phyloP scores from a whole-genome alignment of 2,797 vertebrate genomes.

The Eidolon dupreanum region DNA sequence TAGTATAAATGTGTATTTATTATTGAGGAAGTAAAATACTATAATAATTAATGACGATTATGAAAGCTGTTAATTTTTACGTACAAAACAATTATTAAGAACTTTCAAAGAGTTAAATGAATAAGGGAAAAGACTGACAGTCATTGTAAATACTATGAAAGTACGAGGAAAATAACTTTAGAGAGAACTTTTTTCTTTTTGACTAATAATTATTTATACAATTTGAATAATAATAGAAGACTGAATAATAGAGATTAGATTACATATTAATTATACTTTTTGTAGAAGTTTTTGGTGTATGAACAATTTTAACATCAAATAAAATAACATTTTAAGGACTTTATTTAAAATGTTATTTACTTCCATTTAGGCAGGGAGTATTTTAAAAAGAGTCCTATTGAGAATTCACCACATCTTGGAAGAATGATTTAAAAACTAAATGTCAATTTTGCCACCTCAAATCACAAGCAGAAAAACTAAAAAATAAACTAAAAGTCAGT shows the following conservation, averaged over 20 bases:
- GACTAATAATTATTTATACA: constrained; percentile 48
- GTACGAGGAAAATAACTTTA: constrained; percentile 36
- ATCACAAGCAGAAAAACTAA: constrained; percentile 27
- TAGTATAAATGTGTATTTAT: constrained; percentile 38
- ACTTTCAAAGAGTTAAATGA: constrained; percentile 51
- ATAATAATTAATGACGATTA: constrained; percentile 37
- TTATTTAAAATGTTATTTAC: constrained; percentile 37
- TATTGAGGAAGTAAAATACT: constrained; percentile 43
- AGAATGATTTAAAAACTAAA: background rate
- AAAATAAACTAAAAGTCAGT: background rate
- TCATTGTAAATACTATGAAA: constrained; percentile 58
- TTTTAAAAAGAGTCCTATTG: background rate
- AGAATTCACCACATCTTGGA: background rate
- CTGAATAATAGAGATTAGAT: constrained; percentile 49
- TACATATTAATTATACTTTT: constrained; percentile 43
- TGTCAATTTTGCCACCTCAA: constrained; percentile 18
- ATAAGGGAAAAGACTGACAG: constrained; percentile 33
- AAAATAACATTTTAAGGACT: constrained; percentile 27
- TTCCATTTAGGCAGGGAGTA: constrained; percentile 10
- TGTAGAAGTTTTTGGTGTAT: background rate
- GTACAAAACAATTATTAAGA: constrained; percentile 52
- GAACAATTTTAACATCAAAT: constrained; percentile 43
- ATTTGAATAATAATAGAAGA: constrained; percentile 55
- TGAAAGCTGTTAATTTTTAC: constrained; percentile 55
- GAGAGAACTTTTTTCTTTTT: constrained; percentile 42